Evolutionary conservation across 1,140 invertebrate genomes (phyloP), one percentile per base, ranked within the genome.

Genomic region (Limonius californicus): DNA sequence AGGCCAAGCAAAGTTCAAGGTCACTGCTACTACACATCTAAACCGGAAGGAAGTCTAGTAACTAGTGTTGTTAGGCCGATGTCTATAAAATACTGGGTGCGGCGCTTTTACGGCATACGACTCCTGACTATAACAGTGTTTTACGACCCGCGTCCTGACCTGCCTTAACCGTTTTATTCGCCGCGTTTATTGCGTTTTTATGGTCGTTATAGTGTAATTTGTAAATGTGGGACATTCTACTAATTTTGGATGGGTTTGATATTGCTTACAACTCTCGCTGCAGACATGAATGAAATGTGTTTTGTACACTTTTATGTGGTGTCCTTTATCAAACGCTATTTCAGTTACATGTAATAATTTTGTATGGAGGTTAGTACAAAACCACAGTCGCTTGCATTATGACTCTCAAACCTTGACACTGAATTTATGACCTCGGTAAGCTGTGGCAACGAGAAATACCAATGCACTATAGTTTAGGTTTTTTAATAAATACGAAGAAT

Each of bases 121-220:
- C 70, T 70, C 68, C 68, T 69, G 68, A 71, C 70, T 67, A 66
- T 69, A 65, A 67, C 62, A 68, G 64, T 70, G 66, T 72, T 72
- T 72, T 72, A 71, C 69, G 71, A 70, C 32, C 71, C 43, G 43
- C 42, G 32, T 60, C 69, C 57, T 64, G 72, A 73, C 72, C 72
- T 70, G 63, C 67, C 68, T 57, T 68, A 73, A 73, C 58, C 68
- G 67, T 73, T 72, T 72, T 72, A 71, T 72, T 71, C 66, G 62
- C 63, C 68, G 68, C 68, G 63, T 73, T 73, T 73, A 73, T 70
- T 72, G 69, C 72, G 61, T 73, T 73, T 73, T 73, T 73, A 73
- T 69, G 68, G 65, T 61, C 68, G 69, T 71, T 70, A 70, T 70
- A 62, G 71, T 43, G 69, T 68, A 71, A 71, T 72, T 71, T 70